These are phyloP conservation scores for Rhogogaster chlorosoma DNA, from an alignment of 2,888 invertebrate genomes.

Conservation along the genomic window DNA sequence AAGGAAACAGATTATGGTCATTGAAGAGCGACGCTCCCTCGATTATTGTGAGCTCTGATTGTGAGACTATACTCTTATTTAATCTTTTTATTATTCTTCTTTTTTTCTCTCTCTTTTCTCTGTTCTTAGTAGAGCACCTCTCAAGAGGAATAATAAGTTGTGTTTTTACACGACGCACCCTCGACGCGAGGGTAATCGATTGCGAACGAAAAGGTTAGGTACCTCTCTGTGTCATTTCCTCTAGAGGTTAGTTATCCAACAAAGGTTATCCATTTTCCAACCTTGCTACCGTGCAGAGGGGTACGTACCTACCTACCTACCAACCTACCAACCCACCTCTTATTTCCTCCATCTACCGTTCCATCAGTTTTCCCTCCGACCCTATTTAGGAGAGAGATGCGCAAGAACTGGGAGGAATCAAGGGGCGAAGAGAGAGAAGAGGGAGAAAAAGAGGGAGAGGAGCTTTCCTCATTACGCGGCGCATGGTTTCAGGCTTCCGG, in stretches of 20 bases:
- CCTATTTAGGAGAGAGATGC: constrained; percentile 38
- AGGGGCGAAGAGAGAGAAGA: constrained; percentile 34
- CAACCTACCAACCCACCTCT: constrained; percentile 35
- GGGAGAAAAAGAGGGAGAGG: constrained; percentile 55
- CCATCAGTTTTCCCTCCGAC: constrained; percentile 34
- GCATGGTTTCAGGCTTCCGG: constrained; percentile 65
- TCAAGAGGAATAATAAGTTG: constrained; percentile 46
- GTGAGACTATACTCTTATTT: neutral
- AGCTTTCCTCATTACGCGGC: constrained; percentile 70
- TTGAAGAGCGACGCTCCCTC: neutral
- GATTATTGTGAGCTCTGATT: neutral
- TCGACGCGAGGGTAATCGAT: constrained; percentile 44
- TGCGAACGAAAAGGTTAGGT: constrained; percentile 38
- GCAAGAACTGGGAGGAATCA: constrained; percentile 40
- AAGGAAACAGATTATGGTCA: neutral
- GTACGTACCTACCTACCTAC: constrained; percentile 31
- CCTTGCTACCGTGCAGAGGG: constrained; percentile 10
- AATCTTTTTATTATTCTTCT: neutral
- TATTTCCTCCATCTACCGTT: constrained; percentile 14
- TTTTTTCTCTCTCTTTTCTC: neutral
- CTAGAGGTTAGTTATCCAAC: constrained; percentile 51
- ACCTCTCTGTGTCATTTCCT: constrained; percentile 42
- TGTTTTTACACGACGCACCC: constrained; percentile 43
- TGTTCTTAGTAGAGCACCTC: constrained; percentile 31
- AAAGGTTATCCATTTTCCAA: constrained; percentile 51